Base-by-base conservation (phyloP, 2,113 vertebrate genomes). In the Oryzias melastigma region DNA sequence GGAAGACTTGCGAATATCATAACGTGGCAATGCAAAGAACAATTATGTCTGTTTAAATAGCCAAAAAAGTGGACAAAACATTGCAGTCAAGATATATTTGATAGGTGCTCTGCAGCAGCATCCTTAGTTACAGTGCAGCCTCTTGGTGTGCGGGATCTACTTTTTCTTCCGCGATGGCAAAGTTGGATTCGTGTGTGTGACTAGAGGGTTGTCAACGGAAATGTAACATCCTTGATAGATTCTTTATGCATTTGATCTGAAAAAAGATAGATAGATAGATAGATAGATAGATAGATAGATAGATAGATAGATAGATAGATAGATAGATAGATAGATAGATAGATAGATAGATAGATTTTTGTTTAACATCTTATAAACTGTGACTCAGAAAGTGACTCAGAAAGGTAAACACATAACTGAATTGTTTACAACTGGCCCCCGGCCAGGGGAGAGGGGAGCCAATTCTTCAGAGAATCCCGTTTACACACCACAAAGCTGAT, bases 111-210 rank as follows among this genome's bases (percentile, higher is more conserved):
- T 2, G 24, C 27, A 29, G 12, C 25, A 8, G 6, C 17, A 40
- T 12, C 27, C 8, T 53, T 29, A 17, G 14, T 22, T 4, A 29
- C 16, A 47, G 27, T 13, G 52, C 29, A 6, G 7, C 17, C 16
- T 19, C 4, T 53, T 5, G 10, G 5, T 6, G 25, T 17, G 14
- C 5, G 17, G 52, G 52, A 5, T 40, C 52, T 53, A 53, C 52
- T 53, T 53, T 53, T 53, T 40, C 52, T 53, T 53, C 52, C 52
- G 52, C 52, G 29, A 8, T 35, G 27, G n/a, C 19, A 35, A 53
- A 53, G 29, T 53, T 53, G 10, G 12, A 29, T 40, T 19, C 3
- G 18, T 47, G 16, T 46, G n/a, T 45, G 44, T 45, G 15, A 45
- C 17, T 45, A 16, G 16, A 44, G 16, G 14, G 15, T 44, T 17